Percentiles rank a stretch among this genome's conserved stretches.
Evolutionary conservation across 2,888 invertebrate species (phyloP).

Genomic region (Phanerotoma sp.): DNA sequence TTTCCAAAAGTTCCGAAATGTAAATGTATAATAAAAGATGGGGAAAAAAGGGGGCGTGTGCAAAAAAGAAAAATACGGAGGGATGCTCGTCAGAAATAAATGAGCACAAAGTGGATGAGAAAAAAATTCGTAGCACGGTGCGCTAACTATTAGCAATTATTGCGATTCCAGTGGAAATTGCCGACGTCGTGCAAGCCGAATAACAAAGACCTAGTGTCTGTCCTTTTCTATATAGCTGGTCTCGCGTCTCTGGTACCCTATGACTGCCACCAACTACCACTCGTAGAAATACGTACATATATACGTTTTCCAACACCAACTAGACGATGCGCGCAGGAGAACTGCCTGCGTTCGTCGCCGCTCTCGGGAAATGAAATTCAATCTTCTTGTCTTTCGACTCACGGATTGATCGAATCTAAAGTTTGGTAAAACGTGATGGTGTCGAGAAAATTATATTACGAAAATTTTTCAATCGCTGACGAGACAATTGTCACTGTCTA

Average conservation of each 20-base stretch:
- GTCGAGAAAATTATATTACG: slow-evolving; percentile 7
- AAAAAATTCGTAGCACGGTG: slow-evolving; percentile 14
- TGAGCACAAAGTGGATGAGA: slow-evolving; percentile 2
- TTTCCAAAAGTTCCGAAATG: not conserved
- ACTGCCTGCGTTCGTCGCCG: not conserved
- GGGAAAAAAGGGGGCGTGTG: not conserved
- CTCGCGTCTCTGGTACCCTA: no score
- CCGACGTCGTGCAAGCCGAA: slow-evolving; percentile 8
- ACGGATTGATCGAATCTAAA: slow-evolving; percentile 30
- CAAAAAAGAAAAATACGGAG: not conserved
- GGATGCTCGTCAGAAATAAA: slow-evolving; percentile 1
- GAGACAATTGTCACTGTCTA: not conserved
- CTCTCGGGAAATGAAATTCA: slow-evolving; percentile 30
- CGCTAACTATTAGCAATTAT: slow-evolving; percentile 23
- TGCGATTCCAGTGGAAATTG: slow-evolving; percentile 16
- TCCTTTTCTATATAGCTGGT: no score
- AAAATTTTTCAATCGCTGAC: slow-evolving; percentile 6
- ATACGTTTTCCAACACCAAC: slow-evolving; percentile 12
- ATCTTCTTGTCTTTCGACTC: slow-evolving; percentile 31
- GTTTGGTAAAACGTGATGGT: slow-evolving; percentile 17
- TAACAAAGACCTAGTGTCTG: slow-evolving; percentile 8
- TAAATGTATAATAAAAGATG: no score
- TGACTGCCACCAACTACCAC: not conserved
- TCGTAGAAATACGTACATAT: slow-evolving; percentile 10
- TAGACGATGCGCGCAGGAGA: not conserved